Conservation (phyloP, 2,888 invertebrate genomes). For the Drosophila ustulata region DNA sequence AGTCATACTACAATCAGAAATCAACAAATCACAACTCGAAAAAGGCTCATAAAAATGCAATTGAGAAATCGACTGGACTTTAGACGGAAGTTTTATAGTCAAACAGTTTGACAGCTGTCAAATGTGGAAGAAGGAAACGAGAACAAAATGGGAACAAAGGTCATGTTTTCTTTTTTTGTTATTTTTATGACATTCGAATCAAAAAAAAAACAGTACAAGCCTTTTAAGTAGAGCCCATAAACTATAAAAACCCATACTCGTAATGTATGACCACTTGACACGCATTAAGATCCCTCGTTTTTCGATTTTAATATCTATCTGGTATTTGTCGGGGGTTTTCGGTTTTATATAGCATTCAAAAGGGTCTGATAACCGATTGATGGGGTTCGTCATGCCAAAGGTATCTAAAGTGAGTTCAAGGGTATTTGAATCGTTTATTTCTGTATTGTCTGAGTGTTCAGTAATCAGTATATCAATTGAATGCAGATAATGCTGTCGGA, state of each 20-base stretch:
- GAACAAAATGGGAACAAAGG: constrained; percentile 21
- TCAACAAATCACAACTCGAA: constrained; percentile 40
- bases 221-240: constrained; percentile 67
- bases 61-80: constrained; percentile 54
- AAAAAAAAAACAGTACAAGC: constrained; percentile 35
- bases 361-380: constrained; percentile 15
- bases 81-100: constrained; percentile 51
- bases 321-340: constrained; percentile 22
- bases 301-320: constrained; percentile 20
- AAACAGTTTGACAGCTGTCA: constrained; percentile 59
- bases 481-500: background rate
- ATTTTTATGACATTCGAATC: constrained; percentile 59
- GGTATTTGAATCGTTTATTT: background rate
- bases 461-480: constrained; percentile 1
- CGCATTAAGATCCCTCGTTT: constrained; percentile 60
- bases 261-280: constrained; percentile 73
- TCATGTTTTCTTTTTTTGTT: constrained; percentile 9
- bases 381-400: background rate
- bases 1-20: constrained; percentile 44
- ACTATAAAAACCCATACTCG: constrained; percentile 63
- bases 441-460: background rate
- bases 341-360: constrained; percentile 2
- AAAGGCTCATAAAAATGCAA: constrained; percentile 69
- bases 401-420: background rate
- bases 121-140: constrained; percentile 10